Conservation (phyloP, 2,797 vertebrate genomes). For the Poeciliopsis paucimaculata region DNA sequence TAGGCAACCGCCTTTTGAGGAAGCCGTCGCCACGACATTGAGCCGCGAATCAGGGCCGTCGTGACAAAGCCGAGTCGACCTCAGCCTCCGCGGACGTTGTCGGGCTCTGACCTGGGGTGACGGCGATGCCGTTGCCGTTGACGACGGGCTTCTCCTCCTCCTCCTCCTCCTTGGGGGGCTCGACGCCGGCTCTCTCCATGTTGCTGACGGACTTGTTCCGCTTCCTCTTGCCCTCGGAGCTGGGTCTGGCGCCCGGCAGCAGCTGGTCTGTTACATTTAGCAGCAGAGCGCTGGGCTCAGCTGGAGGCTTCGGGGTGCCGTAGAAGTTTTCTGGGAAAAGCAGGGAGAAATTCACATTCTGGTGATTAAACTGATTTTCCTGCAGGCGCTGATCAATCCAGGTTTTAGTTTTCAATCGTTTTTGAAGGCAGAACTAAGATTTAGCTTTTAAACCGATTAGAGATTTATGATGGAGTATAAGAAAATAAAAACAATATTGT, state of each 20-base stretch:
- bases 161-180: conserved; percentile 91
- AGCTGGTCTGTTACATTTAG: conserved; percentile 98
- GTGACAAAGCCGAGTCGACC: conserved; percentile 13
- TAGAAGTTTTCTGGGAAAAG: conserved; percentile 92
- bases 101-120: conserved; percentile 90
- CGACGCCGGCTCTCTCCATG: conserved; percentile 97
- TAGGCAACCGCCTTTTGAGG: conserved; percentile 47
- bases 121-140: conserved; percentile 90
- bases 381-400: neutral
- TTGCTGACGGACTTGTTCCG: conserved; percentile 99
- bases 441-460: neutral
- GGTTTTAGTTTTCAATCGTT: neutral
- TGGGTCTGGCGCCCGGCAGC: conserved; percentile 93
- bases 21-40: conserved; percentile 38
- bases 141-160: conserved; percentile 94
- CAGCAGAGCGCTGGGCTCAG: conserved; percentile 90
- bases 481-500: too few relatives aligned
- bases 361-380: neutral
- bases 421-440: neutral
- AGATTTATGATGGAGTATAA: too few relatives aligned
- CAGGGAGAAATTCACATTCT: neutral
- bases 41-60: conserved; percentile 35
- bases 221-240: conserved; percentile 94
- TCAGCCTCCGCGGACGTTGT: conserved; percentile 22
- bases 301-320: conserved; percentile 96